Evolutionary conservation across 2,888 invertebrate species (phyloP).

Genomic region (Dexiosoma caninum): DNA sequence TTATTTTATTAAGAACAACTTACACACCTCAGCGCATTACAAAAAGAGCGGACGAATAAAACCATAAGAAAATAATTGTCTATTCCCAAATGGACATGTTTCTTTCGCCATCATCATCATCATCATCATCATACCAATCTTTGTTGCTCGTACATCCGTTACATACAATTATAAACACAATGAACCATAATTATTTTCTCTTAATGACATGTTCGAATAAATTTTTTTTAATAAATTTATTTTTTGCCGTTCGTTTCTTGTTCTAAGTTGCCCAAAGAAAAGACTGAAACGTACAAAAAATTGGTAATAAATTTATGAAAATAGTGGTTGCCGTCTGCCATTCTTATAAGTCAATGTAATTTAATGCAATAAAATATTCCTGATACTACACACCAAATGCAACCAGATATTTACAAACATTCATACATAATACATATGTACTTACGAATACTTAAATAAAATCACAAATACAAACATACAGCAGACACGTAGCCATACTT

Average conservation of each 20-base stretch:
- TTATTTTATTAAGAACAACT: too few relatives aligned
- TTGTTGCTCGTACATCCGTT: not conserved
- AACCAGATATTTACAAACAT: too few relatives aligned
- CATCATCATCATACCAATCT: constrained; percentile 30
- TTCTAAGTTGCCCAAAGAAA: constrained; percentile 18
- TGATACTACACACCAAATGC: constrained; percentile 57
- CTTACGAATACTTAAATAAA: not conserved
- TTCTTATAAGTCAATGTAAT: constrained; percentile 63
- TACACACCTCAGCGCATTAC: not conserved
- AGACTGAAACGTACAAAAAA: constrained; percentile 41
- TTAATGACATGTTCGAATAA: constrained; percentile 61
- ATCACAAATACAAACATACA: constrained; percentile 16
- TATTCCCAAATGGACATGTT: constrained; percentile 21
- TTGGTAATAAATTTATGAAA: constrained; percentile 63
- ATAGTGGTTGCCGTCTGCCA: constrained; percentile 64
- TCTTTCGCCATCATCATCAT: constrained; percentile 8
- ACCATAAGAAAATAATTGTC: not conserved
- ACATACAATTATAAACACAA: constrained; percentile 42
- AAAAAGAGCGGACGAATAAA: not conserved
- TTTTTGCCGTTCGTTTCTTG: not conserved
- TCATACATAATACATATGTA: constrained; percentile 9
- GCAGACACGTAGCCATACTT: constrained; percentile 33
- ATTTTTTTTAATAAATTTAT: constrained; percentile 2
- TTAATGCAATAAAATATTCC: constrained; percentile 64
- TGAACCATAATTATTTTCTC: constrained; percentile 61